These are phyloP conservation scores for Hirtodrosophila histrioides DNA, from an alignment of 2,888 invertebrate species.

Conservation along the genomic window DNA sequence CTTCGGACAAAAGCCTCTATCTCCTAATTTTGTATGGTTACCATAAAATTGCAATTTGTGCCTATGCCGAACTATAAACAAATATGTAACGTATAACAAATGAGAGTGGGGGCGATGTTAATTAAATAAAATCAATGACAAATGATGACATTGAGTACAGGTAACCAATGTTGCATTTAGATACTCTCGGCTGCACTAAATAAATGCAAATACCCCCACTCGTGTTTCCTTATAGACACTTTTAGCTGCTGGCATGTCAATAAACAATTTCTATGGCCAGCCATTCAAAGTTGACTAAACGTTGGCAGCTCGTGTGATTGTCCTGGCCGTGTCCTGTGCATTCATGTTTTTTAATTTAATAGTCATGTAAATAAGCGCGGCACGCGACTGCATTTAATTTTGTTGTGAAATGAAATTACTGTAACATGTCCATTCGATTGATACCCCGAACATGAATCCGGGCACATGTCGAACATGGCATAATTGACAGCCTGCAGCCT, in stretches of 20 bases:
- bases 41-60: too few species aligned
- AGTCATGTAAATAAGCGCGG: slow-evolving; percentile 69
- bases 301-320: slow-evolving; percentile 44
- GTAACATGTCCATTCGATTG: slow-evolving; percentile 72
- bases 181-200: neutral
- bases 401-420: slow-evolving; percentile 69
- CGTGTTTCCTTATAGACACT: slow-evolving; percentile 11
- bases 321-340: slow-evolving; percentile 36
- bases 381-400: slow-evolving; percentile 76
- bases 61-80: too few species aligned
- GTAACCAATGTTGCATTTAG: too few species aligned
- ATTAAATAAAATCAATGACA: too few species aligned
- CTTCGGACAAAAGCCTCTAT: too few species aligned
- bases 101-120: too few species aligned
- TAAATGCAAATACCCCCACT: slow-evolving; percentile 6
- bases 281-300: slow-evolving; percentile 69
- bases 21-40: too few species aligned
- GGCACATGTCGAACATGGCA: slow-evolving; percentile 58
- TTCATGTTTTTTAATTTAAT: slow-evolving; percentile 80
- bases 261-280: slow-evolving; percentile 54
- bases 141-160: too few species aligned
- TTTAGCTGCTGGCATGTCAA: slow-evolving; percentile 55
- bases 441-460: slow-evolving; percentile 49
- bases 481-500: slow-evolving; percentile 65
- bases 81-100: too few species aligned